Base-by-base conservation (phyloP, 2,888 invertebrate genomes). In the Caenorhabditis doughertyi region DNA sequence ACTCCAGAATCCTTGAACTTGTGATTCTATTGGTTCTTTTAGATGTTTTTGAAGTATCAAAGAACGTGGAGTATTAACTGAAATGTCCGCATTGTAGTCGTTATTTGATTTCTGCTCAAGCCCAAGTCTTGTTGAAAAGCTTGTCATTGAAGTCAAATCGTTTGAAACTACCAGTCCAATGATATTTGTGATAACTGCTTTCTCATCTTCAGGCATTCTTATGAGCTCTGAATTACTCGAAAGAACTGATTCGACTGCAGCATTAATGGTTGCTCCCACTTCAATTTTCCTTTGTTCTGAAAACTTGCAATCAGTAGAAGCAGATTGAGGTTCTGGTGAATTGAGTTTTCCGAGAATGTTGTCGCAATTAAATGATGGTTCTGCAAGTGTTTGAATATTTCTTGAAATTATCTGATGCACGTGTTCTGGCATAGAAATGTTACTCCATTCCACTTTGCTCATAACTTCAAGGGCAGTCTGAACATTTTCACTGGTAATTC, bases 1-100 rank as follows among this genome's bases (percentile, higher is more conserved):
- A 29, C 35, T 79, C 85, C 85, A 85, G 67, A 85, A 72, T 39
- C 83, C 83, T 44, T 73, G 70, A 47, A 79, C 29, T 18, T 71
- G 2, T 49, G 64, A 62, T 55, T 85, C 79, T 1, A 27, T 42
- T 7, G 81, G 44, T 39, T 84, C 74, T 51, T 49, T 62, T 21
- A 77, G 32, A 9, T 42, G 25, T 44, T 62, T n/a, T 8, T 55
- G 27, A 25, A 56, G 25, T 5, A 5, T 35, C 29, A 27, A 18
- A 16, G 32, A 47, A 9, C 32, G 56, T 25, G 65, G 25, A 56
- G 65, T 55, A 65, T 29, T 32, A 2, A 74, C 11, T 4, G 47
- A 25, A 42, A 42, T 42, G 8, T 16, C 11, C 3, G 55, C 44
- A 56, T 39, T 29, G 18, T 44, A 18, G 21, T 18, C 18, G 4